These are phyloP conservation scores for Hoplostethus mediterraneus DNA, from an alignment of 2,797 vertebrate species.

Conservation along the genomic window DNA sequence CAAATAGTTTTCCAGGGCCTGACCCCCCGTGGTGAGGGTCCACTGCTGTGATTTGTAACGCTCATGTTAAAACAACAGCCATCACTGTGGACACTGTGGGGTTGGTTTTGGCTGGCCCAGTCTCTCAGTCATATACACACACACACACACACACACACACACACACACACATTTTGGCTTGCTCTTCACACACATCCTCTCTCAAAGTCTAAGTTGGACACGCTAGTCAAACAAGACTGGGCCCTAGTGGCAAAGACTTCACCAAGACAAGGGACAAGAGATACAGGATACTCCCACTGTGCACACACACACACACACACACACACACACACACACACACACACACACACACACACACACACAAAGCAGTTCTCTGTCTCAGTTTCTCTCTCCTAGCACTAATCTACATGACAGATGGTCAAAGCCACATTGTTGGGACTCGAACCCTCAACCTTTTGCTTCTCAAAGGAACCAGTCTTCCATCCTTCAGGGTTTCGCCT, in stretches of 20 bases:
- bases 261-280: conserved; percentile 23
- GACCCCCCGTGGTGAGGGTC: conserved; percentile 31
- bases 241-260: conserved; percentile 13
- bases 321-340: not conserved
- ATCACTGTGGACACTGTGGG: conserved; percentile 7
- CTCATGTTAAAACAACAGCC: conserved; percentile 43
- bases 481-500: conserved; percentile 61
- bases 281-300: conserved; percentile 41
- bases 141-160: conserved; percentile 2
- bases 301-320: not conserved
- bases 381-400: conserved; percentile 24
- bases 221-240: conserved; percentile 36
- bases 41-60: conserved; percentile 57
- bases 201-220: conserved; percentile 20
- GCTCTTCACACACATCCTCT: conserved; percentile 16
- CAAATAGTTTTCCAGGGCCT: conserved; percentile 57
- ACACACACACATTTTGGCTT: conserved; percentile 7
- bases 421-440: conserved; percentile 74
- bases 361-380: conserved; percentile 1
- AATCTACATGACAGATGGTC: conserved; percentile 73
- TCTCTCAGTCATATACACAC: not conserved
- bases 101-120: conserved; percentile 49
- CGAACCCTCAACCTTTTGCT: conserved; percentile 63
- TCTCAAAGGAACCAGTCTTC: conserved; percentile 69
- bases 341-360: conserved; percentile 10